A percentile compares a stretch with the other conserved stretches of the same genome.
phyloP scores from a whole-genome alignment of 2,113 vertebrate genomes.

The Epinephelus moara region DNA sequence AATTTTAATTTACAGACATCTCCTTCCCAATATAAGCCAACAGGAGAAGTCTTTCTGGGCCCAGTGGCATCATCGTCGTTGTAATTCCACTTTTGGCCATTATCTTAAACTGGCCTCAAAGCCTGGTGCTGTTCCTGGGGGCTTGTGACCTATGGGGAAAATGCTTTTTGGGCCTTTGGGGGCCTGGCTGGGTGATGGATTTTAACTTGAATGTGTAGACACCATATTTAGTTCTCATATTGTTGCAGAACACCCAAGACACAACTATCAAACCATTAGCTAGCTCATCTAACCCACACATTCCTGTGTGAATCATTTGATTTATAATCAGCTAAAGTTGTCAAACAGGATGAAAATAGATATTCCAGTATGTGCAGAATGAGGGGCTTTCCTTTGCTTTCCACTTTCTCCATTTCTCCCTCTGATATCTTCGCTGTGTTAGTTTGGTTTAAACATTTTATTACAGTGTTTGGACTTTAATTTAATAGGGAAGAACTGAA shows the following conservation, averaged over 20 bases:
- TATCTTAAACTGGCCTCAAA: too few species aligned
- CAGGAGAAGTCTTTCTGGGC: too few species aligned
- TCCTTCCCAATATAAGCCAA: too few species aligned
- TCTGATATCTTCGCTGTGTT: neutral
- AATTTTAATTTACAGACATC: too few species aligned
- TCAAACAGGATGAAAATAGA: conserved; percentile 73
- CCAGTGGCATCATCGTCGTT: too few species aligned
- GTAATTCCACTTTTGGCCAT: too few species aligned
- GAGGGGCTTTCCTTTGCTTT: conserved; percentile 19
- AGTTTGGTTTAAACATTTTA: conserved; percentile 13
- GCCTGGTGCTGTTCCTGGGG: too few species aligned
- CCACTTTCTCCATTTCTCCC: conserved; percentile 8
- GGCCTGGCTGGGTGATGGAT: conserved; percentile 10
- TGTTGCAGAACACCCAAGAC: conserved; percentile 24
- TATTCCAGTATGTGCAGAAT: conserved; percentile 24
- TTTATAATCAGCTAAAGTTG: conserved; percentile 68
- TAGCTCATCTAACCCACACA: conserved; percentile 47
- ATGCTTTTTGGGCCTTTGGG: too few species aligned
- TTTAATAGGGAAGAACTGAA: neutral
- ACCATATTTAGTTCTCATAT: conserved; percentile 14
- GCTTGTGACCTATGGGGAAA: too few species aligned
- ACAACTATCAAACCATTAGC: conserved; percentile 27
- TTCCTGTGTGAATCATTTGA: conserved; percentile 67
- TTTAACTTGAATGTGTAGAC: conserved; percentile 46
- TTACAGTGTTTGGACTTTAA: conserved; percentile 11